These are phyloP conservation scores for Erannis defoliaria DNA, from an alignment of 2,888 invertebrate species.

Conservation along the genomic window DNA sequence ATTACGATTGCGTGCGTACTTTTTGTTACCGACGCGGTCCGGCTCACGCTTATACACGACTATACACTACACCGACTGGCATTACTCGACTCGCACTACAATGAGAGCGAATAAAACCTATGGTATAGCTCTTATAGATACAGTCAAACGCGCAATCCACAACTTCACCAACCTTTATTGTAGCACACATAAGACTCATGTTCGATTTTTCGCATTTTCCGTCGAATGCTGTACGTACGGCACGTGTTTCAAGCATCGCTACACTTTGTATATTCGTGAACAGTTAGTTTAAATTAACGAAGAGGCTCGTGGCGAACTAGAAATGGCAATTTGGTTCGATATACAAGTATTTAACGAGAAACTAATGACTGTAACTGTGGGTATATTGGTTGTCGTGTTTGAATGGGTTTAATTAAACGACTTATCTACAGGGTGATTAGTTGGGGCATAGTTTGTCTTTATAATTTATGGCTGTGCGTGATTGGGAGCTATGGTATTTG, in stretches of 20 bases:
- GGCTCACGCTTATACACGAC: slow-evolving; percentile 32
- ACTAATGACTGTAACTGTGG: slow-evolving; percentile 46
- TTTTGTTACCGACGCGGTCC: slow-evolving; percentile 46
- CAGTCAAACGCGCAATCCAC: slow-evolving; percentile 10
- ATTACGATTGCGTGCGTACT: slow-evolving; percentile 42
- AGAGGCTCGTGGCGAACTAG: slow-evolving; percentile 54
- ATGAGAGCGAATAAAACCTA: slow-evolving; percentile 39
- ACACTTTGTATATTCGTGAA: slow-evolving; percentile 59
- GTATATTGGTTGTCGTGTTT: slow-evolving; percentile 43
- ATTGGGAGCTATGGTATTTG: slow-evolving; percentile 22
- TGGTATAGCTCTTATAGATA: slow-evolving; percentile 29
- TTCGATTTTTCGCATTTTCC: slow-evolving; percentile 4
- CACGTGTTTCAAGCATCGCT: slow-evolving; percentile 60
- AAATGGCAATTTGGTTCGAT: slow-evolving; percentile 56
- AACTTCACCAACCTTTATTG: slow-evolving; percentile 14
- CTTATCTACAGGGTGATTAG: slow-evolving; percentile 40
- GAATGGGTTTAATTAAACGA: slow-evolving; percentile 45
- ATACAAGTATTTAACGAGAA: slow-evolving; percentile 56
- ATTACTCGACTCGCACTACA: slow-evolving; percentile 38
- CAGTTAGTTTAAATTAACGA: slow-evolving; percentile 66
- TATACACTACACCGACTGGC: slow-evolving; percentile 33
- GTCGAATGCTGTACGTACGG: slow-evolving; percentile 50
- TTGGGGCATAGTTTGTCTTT: slow-evolving; percentile 33
- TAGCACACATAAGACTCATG: slow-evolving; percentile 13
- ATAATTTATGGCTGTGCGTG: slow-evolving; percentile 26